These are phyloP conservation scores for Siniperca knerii DNA, from an alignment of 2,113 vertebrate genomes.

Conservation along the genomic window DNA sequence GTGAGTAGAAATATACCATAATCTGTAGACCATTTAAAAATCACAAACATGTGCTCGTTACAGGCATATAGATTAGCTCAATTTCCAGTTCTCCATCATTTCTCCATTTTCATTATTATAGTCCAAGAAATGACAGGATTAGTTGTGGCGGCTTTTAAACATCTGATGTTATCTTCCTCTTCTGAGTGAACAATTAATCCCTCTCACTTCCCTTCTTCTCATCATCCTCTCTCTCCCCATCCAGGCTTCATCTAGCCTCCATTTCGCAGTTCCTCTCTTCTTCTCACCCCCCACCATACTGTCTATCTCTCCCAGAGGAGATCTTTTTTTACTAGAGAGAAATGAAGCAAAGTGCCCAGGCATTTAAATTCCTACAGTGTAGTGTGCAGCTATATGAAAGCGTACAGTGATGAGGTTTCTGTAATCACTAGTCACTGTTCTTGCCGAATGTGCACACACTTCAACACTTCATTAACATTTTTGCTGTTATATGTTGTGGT, in stretches of 20 bases:
- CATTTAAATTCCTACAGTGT: constrained; percentile 59
- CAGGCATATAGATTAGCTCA: constrained; percentile 73
- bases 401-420: constrained; percentile 26
- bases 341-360: constrained; percentile 57
- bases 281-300: constrained; percentile 2
- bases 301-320: constrained; percentile 44
- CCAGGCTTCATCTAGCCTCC: constrained; percentile 50
- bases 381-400: constrained; percentile 29
- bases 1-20: constrained; percentile 38
- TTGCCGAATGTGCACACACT: neutral
- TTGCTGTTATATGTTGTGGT: neutral
- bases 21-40: constrained; percentile 52
- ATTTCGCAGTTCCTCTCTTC: constrained; percentile 21
- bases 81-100: constrained; percentile 72
- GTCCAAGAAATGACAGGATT: constrained; percentile 83
- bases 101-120: constrained; percentile 78
- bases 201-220: constrained; percentile 65
- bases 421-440: constrained; percentile 32
- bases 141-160: constrained; percentile 82
- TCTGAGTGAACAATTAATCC: constrained; percentile 84
- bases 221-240: constrained; percentile 52
- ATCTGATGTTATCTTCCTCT: constrained; percentile 83
- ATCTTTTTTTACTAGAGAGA: constrained; percentile 48
- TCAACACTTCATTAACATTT: neutral
- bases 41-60: constrained; percentile 60